Conservation (phyloP, 2,888 invertebrate species). For the Cheilosia vulpina region DNA sequence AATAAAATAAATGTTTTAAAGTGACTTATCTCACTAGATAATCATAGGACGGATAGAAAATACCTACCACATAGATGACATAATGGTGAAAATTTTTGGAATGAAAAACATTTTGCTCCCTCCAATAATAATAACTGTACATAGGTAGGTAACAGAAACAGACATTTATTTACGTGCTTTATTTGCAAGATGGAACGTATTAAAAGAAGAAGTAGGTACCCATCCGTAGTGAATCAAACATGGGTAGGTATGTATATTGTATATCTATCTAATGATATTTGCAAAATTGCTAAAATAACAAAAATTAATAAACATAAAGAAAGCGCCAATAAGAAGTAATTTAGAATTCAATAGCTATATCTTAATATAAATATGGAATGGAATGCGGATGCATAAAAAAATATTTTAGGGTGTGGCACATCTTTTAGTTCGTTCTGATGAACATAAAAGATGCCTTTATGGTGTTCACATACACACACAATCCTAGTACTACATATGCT, state of each 20-base stretch:
- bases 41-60: no score
- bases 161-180: no score
- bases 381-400: background rate
- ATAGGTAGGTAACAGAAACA: no score
- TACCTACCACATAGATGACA: no score
- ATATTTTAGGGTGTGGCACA: slow-evolving; percentile 36
- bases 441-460: slow-evolving; percentile 29
- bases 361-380: background rate
- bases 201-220: background rate
- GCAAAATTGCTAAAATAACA: no score
- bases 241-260: background rate
- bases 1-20: no score
- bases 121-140: no score
- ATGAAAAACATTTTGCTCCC: no score
- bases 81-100: no score
- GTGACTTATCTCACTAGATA: no score
- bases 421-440: slow-evolving; percentile 18
- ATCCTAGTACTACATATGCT: no score
- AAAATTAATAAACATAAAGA: slow-evolving; percentile 8
- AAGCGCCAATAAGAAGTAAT: slow-evolving; percentile 23
- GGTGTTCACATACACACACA: background rate
- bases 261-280: background rate
- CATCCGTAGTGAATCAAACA: background rate
- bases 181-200: no score
- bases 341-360: slow-evolving; percentile 5